Base-by-base conservation (phyloP, 2,888 invertebrate genomes). In the Temnothorax unifasciatus region DNA sequence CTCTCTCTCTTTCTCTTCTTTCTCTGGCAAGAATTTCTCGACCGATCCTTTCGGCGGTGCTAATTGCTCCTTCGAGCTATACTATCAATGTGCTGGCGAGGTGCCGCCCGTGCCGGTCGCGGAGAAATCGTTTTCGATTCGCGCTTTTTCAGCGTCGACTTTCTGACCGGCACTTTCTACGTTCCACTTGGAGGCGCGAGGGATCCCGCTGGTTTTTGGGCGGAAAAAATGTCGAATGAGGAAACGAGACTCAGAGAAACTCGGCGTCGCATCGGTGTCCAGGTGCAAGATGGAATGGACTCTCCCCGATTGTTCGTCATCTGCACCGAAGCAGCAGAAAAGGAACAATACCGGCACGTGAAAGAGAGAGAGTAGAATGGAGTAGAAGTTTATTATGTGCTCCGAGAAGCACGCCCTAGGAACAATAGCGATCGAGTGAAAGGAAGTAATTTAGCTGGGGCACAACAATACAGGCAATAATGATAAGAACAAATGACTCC, bases 81-180 rank as follows among this genome's bases (percentile, higher is more conserved):
- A 18, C 68, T 29, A 61, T 52, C 69, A 41, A 6, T 54, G 52
- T 13, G 38, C 50, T 66, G 66, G 13, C 18, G 38, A 64, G 47
- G n/a, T 41, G 77, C 77, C 54, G 82, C 34, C n/a, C 75, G n/a
- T 41, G 77, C 77, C 54, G 82, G 44, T 82, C 18, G 77, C 34
- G 21, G 82, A 52, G 77, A 76, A 82, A 82, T 82, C 82, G 82
- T 47, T 75, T 38, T 41, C 25, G 50, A 76, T 79, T 79, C 44
- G 71, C 69, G 44, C 77, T 79, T 34, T n/a, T 54, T 47, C 44
- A 54, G n/a, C 63, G 54, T 25, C 57, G 68, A 59, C 57, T 11
- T 59, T 25, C 13, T 52, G 52, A 83, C 84, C 57, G 61, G 29
- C 38, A 88, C 86, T 88, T 87, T 87, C 87, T 87, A 87, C 71